A percentile compares a stretch with the other conserved stretches of the same genome.
Conservation (phyloP, 2,888 invertebrate genomes). For the Spodoptera exigua region DNA sequence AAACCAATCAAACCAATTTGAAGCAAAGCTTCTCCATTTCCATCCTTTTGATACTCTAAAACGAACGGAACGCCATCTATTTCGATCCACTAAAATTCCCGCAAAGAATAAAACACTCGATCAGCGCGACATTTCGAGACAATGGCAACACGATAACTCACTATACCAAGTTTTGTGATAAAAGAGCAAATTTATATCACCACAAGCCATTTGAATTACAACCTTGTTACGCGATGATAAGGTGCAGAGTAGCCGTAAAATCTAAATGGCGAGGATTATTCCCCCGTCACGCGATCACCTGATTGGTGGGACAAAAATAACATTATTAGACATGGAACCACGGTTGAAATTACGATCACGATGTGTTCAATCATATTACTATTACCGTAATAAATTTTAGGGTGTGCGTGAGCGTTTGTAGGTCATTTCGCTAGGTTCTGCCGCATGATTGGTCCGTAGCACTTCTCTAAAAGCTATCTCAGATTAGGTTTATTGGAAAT, state of each 20-base stretch:
- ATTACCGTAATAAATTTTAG: conserved; percentile 69
- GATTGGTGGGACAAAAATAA: conserved; percentile 75
- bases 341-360: conserved; percentile 70
- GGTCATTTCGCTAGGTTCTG: conserved; percentile 49
- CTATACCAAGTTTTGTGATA: conserved; percentile 66
- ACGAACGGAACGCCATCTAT: conserved; percentile 58
- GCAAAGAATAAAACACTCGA: conserved; percentile 71
- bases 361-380: conserved; percentile 75
- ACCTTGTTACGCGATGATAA: conserved; percentile 56
- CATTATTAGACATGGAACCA: conserved; percentile 76
- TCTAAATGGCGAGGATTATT: conserved; percentile 53
- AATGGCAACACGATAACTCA: conserved; percentile 70
- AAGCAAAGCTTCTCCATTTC: not conserved
- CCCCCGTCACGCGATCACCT: conserved; percentile 72
- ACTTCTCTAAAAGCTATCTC: conserved; percentile 19
- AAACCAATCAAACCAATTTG: conserved; percentile 2
- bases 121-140: conserved; percentile 70
- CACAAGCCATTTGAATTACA: conserved; percentile 44
- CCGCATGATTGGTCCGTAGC: conserved; percentile 19
- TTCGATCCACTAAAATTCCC: conserved; percentile 63
- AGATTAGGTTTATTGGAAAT: conserved; percentile 12
- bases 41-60: conserved; percentile 23
- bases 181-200: conserved; percentile 46
- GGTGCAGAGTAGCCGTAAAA: conserved; percentile 41
- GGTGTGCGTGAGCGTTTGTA: conserved; percentile 65